Percentiles rank a stretch among this genome's conserved stretches.
Evolutionary conservation across 2,888 invertebrate species (phyloP).

Genomic region (Oxyscelio sp.): DNA sequence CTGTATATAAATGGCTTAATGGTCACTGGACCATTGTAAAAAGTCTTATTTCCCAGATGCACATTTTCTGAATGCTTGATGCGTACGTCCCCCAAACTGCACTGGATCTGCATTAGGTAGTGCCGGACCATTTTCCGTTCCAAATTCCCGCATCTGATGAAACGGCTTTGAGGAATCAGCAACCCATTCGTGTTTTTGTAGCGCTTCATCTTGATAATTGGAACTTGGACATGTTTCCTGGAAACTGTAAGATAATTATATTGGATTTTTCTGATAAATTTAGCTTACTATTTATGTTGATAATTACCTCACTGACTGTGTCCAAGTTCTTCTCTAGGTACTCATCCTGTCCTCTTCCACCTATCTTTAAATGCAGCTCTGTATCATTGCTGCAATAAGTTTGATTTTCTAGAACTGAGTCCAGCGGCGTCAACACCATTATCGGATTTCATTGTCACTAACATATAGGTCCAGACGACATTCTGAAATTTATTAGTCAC

Average conservation of each 20-base stretch:
- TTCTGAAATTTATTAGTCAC: too few species aligned
- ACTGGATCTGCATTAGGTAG: constrained; percentile 83
- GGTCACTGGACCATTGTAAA: constrained; percentile 93
- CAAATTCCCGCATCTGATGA: constrained; percentile 72
- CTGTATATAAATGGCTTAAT: constrained; percentile 92
- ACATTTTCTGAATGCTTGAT: constrained; percentile 92
- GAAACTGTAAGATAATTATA: too few species aligned
- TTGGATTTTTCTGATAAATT: not conserved
- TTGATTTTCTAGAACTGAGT: not conserved
- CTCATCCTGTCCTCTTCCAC: not conserved
- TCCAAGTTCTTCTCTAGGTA: not conserved
- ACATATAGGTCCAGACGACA: too few species aligned
- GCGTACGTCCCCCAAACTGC: constrained; percentile 91
- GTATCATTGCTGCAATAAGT: not conserved
- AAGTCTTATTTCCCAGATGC: constrained; percentile 93
- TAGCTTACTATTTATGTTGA: not conserved
- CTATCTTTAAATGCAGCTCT: not conserved
- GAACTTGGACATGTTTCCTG: too few species aligned
- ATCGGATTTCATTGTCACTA: not conserved
- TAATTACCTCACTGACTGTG: constrained; percentile 31
- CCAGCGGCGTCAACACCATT: not conserved
- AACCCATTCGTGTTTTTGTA: constrained; percentile 53
- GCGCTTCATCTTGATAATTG: constrained; percentile 49
- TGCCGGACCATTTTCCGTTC: constrained; percentile 74
- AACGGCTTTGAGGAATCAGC: constrained; percentile 63